A percentile compares a stretch with the other conserved stretches of the same genome.
Evolutionary conservation across 2,888 invertebrate species (phyloP).

Genomic region (Trichopria drosophilae): DNA sequence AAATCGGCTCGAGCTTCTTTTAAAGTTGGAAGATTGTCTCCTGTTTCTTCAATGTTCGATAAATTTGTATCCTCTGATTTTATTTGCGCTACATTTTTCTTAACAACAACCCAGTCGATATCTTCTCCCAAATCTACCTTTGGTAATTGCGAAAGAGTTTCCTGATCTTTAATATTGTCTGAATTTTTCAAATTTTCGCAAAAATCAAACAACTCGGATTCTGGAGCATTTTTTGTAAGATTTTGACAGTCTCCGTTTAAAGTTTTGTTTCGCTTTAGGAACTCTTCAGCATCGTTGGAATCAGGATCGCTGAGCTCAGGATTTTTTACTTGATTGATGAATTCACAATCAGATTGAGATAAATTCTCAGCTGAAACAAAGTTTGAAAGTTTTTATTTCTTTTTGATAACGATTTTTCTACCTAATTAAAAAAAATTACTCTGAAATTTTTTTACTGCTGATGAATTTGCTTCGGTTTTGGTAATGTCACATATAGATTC

Average conservation of each 20-base stretch:
- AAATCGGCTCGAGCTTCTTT: too few species aligned
- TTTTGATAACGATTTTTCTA: not conserved
- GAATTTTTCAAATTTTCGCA: not conserved
- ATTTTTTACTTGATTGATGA: constrained; percentile 26
- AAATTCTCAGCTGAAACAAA: constrained; percentile 8
- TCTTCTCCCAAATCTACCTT: constrained; percentile 52
- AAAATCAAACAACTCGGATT: constrained; percentile 21
- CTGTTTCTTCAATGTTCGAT: constrained; percentile 49
- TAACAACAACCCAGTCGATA: constrained; percentile 47
- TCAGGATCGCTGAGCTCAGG: constrained; percentile 46
- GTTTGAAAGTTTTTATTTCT: constrained; percentile 5
- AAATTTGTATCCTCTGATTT: constrained; percentile 53
- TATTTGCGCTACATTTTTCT: constrained; percentile 47
- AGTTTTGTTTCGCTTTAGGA: constrained; percentile 11
- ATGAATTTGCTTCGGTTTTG: not conserved
- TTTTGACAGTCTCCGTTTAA: not conserved
- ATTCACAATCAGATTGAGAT: constrained; percentile 18
- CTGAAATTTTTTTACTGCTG: not conserved
- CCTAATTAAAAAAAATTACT: constrained; percentile 4
- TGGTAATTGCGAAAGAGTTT: constrained; percentile 48
- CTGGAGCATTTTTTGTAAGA: not conserved
- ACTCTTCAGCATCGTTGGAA: constrained; percentile 36
- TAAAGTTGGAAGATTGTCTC: too few species aligned
- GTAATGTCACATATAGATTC: constrained; percentile 1
- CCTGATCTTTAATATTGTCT: constrained; percentile 20